Evolutionary conservation across 2,113 vertebrate genomes (phyloP).

Genomic region (Pyrgilauda ruficollis): DNA sequence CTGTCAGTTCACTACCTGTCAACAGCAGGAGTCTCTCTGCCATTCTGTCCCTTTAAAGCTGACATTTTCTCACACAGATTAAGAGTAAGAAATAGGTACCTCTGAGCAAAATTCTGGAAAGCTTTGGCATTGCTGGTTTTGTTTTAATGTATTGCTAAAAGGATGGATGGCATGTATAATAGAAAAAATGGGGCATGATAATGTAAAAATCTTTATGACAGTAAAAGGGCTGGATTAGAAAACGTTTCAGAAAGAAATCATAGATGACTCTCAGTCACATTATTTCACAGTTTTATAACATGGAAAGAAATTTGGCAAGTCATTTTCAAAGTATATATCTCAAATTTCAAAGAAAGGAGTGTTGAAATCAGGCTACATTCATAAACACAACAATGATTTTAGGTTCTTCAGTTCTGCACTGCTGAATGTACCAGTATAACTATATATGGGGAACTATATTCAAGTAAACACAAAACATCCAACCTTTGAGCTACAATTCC

Average conservation of each 20-base stretch:
- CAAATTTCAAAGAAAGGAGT: neutral
- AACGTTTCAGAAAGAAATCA: neutral
- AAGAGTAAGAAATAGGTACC: neutral
- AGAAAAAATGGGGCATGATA: neutral
- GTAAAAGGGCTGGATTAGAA: neutral
- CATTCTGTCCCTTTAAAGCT: neutral
- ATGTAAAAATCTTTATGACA: neutral
- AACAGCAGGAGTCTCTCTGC: neutral
- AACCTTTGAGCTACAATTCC: neutral
- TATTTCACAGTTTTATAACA: neutral
- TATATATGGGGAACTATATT: neutral
- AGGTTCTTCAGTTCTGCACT: neutral
- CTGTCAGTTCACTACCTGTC: neutral
- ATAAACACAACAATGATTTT: neutral
- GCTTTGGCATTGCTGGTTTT: neutral
- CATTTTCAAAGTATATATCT: neutral
- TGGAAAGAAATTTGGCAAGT: neutral
- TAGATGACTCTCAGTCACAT: neutral
- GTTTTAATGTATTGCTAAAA: neutral
- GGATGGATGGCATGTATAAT: neutral
- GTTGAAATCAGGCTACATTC: neutral
- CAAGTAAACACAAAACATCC: neutral
- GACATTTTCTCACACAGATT: neutral
- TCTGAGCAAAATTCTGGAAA: neutral
- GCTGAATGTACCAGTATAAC: neutral